Evolutionary conservation across 2,888 invertebrate species (phyloP), one percentile per base, ranked within the genome.

Genomic region (Mayetiola destructor): DNA sequence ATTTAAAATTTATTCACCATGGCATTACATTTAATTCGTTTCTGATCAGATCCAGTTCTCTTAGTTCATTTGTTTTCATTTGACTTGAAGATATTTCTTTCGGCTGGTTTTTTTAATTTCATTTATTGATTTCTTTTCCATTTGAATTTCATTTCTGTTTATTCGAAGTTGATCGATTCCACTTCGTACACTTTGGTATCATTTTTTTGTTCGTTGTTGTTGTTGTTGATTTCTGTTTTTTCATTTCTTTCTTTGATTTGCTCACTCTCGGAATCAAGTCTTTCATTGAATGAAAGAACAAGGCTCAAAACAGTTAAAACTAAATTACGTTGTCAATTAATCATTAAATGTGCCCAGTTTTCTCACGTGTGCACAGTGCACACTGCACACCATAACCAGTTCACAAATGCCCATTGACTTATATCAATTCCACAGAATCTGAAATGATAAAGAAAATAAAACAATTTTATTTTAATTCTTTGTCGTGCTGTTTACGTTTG

Each of bases 321-420:
- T 23, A 48, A 48, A 48, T 48, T 48, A 48, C 48, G 48, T 27
- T 48, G 48, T 48, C 48, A 48, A 48, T 48, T 48, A 48, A 48
- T 48, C 48, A 48, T 48, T 48, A 48, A 21, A 48, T 48, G 48
- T 27, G 48, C 48, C 29, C 48, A n/a, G 27, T 48, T 48, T 27
- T 48, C 20, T 23, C 48, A 48, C 48, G 27, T 48, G 27, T 27
- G 27, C 48, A 27, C 27, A 14, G 9, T n/a, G n/a, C n/a, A 27
- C 12, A 48, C 5, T 12, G n/a, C 14, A 12, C 14, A 12, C 12
- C 37, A 37, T 12, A 16, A 37, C 8, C 37, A 37, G n/a, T n/a
- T n/a, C n/a, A n/a, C n/a, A n/a, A n/a, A n/a, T n/a, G n/a, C n/a
- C n/a, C n/a, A n/a, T n/a, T n/a, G n/a, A n/a, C n/a, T n/a, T n/a